Conservation (phyloP, 2,888 invertebrate genomes). For the Stratiomys singularior region DNA sequence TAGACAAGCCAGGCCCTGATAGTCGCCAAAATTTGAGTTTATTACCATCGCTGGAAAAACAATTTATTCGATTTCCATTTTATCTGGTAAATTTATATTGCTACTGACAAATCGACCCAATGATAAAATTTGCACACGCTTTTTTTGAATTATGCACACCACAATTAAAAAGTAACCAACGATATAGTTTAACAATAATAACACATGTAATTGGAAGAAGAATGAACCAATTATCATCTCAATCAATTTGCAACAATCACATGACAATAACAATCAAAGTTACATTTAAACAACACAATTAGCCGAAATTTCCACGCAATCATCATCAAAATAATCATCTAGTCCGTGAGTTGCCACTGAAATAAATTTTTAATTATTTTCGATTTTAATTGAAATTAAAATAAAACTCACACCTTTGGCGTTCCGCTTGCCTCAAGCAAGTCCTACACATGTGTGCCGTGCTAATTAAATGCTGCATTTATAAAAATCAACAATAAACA, state of each 20-base stretch:
- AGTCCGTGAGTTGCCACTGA: slow-evolving; percentile 9
- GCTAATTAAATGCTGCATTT: background rate
- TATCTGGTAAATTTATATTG: too few relatives aligned
- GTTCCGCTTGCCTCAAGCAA: too few relatives aligned
- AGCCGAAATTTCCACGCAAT: background rate
- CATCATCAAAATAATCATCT: slow-evolving; percentile 9
- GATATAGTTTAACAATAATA: too few relatives aligned
- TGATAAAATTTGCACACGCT: too few relatives aligned
- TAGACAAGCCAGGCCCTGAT: too few relatives aligned
- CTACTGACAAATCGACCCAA: too few relatives aligned
- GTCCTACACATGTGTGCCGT: background rate
- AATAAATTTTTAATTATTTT: slow-evolving; percentile 34
- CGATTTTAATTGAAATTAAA: slow-evolving; percentile 20
- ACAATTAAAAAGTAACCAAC: too few relatives aligned
- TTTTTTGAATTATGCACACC: background rate
- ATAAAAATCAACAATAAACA: slow-evolving; percentile 22
- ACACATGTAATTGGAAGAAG: too few relatives aligned
- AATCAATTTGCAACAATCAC: background rate
- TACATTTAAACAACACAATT: slow-evolving; percentile 13
- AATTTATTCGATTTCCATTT: too few relatives aligned
- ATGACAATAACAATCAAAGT: slow-evolving; percentile 15
- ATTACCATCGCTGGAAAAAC: too few relatives aligned
- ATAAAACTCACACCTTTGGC: background rate
- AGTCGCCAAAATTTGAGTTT: too few relatives aligned
- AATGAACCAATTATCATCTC: background rate